A percentile compares a stretch with the other conserved stretches of the same genome.
These are phyloP conservation scores for Oxygymnocypris stewartii DNA, from an alignment of 2,113 vertebrate genomes.

Conservation along the genomic window DNA sequence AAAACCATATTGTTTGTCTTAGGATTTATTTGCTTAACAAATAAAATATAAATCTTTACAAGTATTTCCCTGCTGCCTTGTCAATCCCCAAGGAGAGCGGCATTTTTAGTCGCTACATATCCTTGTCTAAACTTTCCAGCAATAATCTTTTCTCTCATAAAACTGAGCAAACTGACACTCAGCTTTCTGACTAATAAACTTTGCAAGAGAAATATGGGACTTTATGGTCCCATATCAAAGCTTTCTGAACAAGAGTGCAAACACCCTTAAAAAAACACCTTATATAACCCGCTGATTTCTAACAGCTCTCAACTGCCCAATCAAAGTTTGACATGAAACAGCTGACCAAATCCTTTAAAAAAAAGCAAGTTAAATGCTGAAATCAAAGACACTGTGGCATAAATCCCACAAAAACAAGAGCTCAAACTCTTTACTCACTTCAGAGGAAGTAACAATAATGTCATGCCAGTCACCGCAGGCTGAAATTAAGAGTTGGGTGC, in stretches of 20 bases:
- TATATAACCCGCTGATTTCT: constrained; percentile 15
- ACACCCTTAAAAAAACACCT: constrained; percentile 16
- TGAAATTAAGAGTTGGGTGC: constrained; percentile 18
- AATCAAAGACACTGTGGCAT: constrained; percentile 28
- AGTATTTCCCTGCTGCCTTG: neutral
- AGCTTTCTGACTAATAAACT: constrained; percentile 30
- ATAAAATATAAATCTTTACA: constrained; percentile 19
- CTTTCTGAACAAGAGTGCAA: neutral
- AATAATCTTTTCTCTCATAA: constrained; percentile 26
- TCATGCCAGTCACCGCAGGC: constrained; percentile 25
- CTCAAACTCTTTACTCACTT: constrained; percentile 12
- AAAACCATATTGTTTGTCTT: neutral
- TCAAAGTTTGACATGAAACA: constrained; percentile 23
- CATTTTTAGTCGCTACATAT: neutral
- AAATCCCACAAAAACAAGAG: constrained; percentile 24
- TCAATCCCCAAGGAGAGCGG: neutral
- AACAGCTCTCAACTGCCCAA: constrained; percentile 24
- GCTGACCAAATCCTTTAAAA: constrained; percentile 13
- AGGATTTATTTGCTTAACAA: constrained; percentile 1
- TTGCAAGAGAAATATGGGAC: constrained; percentile 2
- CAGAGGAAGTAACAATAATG: constrained; percentile 9
- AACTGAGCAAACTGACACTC: constrained; percentile 20
- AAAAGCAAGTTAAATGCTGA: neutral
- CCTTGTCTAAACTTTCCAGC: constrained; percentile 35
- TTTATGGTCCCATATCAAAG: constrained; percentile 8